These are phyloP conservation scores for Venustoraphidia nigricollis DNA, from an alignment of 2,888 invertebrate species.

Conservation along the genomic window DNA sequence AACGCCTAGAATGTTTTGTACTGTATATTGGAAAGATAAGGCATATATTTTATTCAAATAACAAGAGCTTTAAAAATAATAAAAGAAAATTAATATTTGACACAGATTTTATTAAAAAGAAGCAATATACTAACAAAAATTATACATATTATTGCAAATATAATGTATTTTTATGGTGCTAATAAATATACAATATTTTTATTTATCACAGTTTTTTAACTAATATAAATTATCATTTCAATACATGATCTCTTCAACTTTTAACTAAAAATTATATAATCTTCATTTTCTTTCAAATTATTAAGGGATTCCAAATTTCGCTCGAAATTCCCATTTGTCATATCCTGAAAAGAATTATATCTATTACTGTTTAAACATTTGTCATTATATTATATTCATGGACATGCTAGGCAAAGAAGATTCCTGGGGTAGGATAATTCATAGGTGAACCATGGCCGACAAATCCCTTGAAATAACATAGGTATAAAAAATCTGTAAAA, in stretches of 20 bases:
- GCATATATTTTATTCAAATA: no score
- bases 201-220: background rate
- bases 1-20: no score
- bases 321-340: constrained; percentile 61
- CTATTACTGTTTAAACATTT: no score
- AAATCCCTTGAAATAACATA: no score
- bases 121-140: constrained; percentile 1
- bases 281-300: constrained; percentile 44
- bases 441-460: no score
- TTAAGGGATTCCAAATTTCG: constrained; percentile 47
- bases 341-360: constrained; percentile 30
- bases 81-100: background rate
- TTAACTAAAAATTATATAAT: constrained; percentile 56
- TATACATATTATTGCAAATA: constrained; percentile 1
- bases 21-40: no score
- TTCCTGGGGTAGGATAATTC: no score
- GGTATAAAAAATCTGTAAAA: no score
- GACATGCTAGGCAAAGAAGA: no score
- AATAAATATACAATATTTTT: background rate
- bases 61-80: background rate
- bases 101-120: constrained; percentile 1
- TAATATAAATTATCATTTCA: background rate
- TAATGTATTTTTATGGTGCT: background rate
- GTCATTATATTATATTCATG: no score
- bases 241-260: constrained; percentile 1